Percentiles rank a stretch among this genome's conserved stretches.
Conservation (phyloP, 1,140 invertebrate species). For the Dendrolimus kikuchii region DNA sequence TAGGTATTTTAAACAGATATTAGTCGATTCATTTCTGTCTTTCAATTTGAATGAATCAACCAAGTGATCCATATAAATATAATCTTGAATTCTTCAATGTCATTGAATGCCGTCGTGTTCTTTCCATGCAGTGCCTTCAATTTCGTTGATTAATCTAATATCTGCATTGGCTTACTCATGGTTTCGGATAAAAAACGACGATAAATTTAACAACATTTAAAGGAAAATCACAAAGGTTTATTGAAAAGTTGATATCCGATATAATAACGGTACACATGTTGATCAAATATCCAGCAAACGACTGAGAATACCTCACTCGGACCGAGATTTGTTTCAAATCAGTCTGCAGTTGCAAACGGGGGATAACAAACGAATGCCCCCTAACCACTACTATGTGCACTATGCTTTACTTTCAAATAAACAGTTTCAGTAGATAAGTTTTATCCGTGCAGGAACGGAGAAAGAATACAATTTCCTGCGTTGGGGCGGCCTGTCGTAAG, state of each 20-base stretch:
- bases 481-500: no score
- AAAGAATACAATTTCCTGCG: no score
- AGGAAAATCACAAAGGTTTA: constrained; percentile 5
- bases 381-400: constrained; percentile 7
- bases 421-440: no score
- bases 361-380: constrained; percentile 16
- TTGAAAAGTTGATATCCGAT: constrained; percentile 26
- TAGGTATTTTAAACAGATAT: no score
- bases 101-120: no score
- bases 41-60: no score
- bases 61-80: no score
- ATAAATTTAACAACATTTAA: neutral
- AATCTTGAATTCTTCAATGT: no score
- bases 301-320: constrained; percentile 30
- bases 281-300: constrained; percentile 24
- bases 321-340: constrained; percentile 27
- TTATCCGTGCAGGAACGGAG: no score
- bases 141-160: no score
- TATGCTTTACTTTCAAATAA: constrained; percentile 1
- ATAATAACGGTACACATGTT: neutral
- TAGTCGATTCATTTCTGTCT: no score
- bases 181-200: neutral
- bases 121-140: no score
- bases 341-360: constrained; percentile 19
- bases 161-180: neutral